Base-by-base conservation (phyloP, 1,140 invertebrate genomes). In the Cyclina sinensis region DNA sequence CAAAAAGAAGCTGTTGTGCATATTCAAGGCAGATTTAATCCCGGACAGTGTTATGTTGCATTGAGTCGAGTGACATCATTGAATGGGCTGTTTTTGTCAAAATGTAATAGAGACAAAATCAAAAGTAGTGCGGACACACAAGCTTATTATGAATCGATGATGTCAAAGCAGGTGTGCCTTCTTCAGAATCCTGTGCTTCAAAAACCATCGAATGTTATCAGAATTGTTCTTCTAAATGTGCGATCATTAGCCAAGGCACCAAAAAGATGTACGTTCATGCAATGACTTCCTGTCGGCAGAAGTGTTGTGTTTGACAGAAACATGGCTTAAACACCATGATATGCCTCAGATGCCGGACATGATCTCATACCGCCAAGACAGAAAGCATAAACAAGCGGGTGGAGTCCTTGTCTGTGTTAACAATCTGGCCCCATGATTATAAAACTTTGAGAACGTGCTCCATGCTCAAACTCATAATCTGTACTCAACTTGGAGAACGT, bases 361-460 rank as follows among this genome's bases (percentile, higher is more conserved):
- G 54, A 30, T 24, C 21, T 21, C 79, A 59, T 59, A 27, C 30
- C 73, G 39, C 5, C 51, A 76, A 30, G 73, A 59, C 35, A 81
- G 79, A 16, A 24, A 18, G 37, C 27, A 81, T 62, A 81, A 80
- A 57, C 39, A 54, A 30, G 79, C 48, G 57, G 79, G 2, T 48
- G 79, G 46, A 81, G 79, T 81, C 62, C 79, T 81, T 62, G 32
- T 14, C 48, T 81, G 35, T 81, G 27, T 73, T 12, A 73, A n/a
- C n/a, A n/a, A n/a, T n/a, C n/a, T n/a, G n/a, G n/a, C n/a, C n/a
- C n/a, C n/a, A n/a, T n/a, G n/a, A n/a, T n/a, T n/a, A n/a, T n/a
- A n/a, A n/a, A n/a, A n/a, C n/a, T n/a, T n/a, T n/a, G n/a, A n/a
- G n/a, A n/a, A n/a, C n/a, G n/a, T n/a, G n/a, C n/a, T n/a, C n/a